Base-by-base conservation (phyloP, 2,797 vertebrate species). In the Pantherophis vulpinus region DNA sequence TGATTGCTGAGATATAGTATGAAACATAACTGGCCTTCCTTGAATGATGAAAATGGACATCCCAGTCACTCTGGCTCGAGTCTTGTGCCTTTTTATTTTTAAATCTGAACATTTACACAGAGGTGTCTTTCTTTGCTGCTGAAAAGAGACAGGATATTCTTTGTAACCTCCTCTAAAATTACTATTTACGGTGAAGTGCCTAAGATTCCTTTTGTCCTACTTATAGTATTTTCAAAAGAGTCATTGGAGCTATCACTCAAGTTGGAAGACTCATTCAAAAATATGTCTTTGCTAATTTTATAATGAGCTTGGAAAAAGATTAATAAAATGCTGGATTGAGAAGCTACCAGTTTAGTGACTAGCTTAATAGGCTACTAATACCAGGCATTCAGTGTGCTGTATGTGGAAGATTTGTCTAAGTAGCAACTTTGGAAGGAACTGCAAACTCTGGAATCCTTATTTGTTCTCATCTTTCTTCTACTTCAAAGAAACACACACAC, bases 101-200 rank as follows among this genome's bases (percentile, higher is more conserved):
- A 88, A 16, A 20, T 42, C 25, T 92, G 61, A 59, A 58, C 91
- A 89, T 93, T 93, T 92, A 54, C 91, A 93, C 83, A 2, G 58
- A 86, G 93, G 92, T 92, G 95, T 92, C 95, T 92, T 91, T 92
- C 94, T 92, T 91, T 93, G 94, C 92, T 94, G 87, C 95, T 95
- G 95, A 94, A 94, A 87, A 56, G 93, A 95, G 93, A 61, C 89
- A 87, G 51, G 79, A 91, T 25, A 54, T 88, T 0, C 58, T 79
- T 79, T 93, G 91, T 88, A 90, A 14, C 54, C 95, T 88, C 91
- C 1, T 0, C 56, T 25, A 89, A 92, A 95, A 87, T 87, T 93
- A 88, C 91, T 93, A 88, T 90, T 93, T 10, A 87, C 27, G 25
- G 37, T n/a, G n/a, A 27, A 91, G 88, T 16, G 87, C 87, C 93